A percentile compares a stretch with the other conserved stretches of the same genome.
Conservation (phyloP, 2,113 vertebrate species). For the Micromys minutus region DNA sequence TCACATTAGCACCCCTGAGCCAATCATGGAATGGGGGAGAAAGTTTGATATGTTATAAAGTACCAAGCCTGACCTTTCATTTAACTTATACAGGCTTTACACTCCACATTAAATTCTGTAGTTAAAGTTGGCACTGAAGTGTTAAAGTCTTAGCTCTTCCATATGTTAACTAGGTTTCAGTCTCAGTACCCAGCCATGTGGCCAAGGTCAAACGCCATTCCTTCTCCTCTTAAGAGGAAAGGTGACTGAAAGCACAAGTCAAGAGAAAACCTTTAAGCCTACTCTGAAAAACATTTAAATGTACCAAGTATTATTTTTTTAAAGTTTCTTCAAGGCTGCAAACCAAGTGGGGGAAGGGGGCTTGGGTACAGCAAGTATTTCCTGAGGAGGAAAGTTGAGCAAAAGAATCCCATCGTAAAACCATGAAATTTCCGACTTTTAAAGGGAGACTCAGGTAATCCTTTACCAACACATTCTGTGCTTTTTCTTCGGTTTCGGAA, state of each 20-base stretch:
- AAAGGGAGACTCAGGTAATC: not conserved
- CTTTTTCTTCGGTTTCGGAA: not conserved
- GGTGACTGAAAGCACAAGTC: not conserved
- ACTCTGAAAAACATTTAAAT: slow-evolving; percentile 18
- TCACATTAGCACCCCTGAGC: not conserved
- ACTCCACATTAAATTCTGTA: not conserved
- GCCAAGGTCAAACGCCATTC: not conserved
- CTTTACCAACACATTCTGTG: not conserved
- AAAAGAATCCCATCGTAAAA: not conserved
- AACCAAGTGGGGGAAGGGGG: not conserved
- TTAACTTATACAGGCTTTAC: not conserved
- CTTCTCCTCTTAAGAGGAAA: not conserved
- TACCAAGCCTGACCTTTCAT: not conserved
- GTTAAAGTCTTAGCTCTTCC: not conserved
- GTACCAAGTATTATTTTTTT: not conserved
- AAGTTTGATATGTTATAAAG: not conserved
- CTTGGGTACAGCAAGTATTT: not conserved
- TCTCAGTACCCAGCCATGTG: slow-evolving; percentile 37
- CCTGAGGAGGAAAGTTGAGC: not conserved
- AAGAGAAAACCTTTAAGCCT: not conserved
- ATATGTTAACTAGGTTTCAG: not conserved
- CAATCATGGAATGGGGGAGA: not conserved
- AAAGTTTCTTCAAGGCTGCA: not conserved
- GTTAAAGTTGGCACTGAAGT: not conserved
- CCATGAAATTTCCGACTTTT: not conserved